Evolutionary conservation across 2,888 invertebrate genomes (phyloP), one percentile per base, ranked within the genome.

Genomic region (Epinotia bilunana): DNA sequence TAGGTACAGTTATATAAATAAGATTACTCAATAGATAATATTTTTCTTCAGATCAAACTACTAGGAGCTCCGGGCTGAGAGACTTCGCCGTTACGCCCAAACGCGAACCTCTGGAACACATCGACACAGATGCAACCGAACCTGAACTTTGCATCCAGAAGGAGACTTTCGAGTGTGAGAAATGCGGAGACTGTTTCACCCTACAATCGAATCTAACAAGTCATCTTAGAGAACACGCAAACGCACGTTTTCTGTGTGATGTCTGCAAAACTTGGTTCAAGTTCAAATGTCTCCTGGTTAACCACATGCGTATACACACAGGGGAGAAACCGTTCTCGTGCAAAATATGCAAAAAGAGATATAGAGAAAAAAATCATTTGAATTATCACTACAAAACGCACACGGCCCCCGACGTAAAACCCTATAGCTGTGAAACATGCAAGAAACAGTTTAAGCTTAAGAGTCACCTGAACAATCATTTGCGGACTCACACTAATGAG

Each of bases 221-320:
- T 3, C 64, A 64, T 12, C 7, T 28, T 7, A 6, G 28, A 28
- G 16, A 64, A n/a, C 64, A 64, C 46, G 49, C 16, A 7, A 23
- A 23, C 18, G 13, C 4, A 2, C 63, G 43, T 13, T 63, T 23
- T 3, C 0, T n/a, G 3, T 64, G 64, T 49, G 64, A 64, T 49
- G 1, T 49, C 4, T 64, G 64, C 16, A 13, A 23, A 64, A 49
- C 13, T 1, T 11, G 23, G 20, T 64, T 64, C 49, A 16, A n/a
- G 16, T 64, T 28, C 43, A 64, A 64, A 64, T 64, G 28, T n/a
- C 3, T 23, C 23, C 64, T 64, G n/a, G 13, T 64, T 11, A 16
- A 11, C 9, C 64, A 64, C 23, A n/a, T 64, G 2, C 49, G 49
- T 49, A 9, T 28, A 28, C 64, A 64, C 11, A 49, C 64, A 11